A percentile compares a stretch with the other conserved stretches of the same genome.
These are phyloP conservation scores for Gonocerus acuteangulatus DNA, from an alignment of 2,888 invertebrate species.

Conservation along the genomic window DNA sequence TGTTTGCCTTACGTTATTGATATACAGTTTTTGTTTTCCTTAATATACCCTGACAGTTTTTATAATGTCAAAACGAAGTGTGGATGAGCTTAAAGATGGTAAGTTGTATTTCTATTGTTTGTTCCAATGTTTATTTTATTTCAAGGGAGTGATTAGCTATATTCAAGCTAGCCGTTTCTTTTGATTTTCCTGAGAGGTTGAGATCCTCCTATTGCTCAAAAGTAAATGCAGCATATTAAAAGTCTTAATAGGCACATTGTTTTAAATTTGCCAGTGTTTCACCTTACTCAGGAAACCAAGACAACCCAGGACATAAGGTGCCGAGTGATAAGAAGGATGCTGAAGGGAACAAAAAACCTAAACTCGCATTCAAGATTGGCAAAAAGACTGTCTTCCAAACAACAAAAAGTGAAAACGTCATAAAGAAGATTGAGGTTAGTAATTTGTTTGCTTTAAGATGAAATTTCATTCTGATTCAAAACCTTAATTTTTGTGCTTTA, in stretches of 20 bases:
- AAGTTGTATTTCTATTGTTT: neutral
- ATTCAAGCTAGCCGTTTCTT: neutral
- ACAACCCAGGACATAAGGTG: slow-evolving; percentile 12
- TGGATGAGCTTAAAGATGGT: slow-evolving; percentile 19
- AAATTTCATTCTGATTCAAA: neutral
- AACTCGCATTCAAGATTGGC: slow-evolving; percentile 34
- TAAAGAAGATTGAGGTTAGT: slow-evolving; percentile 33
- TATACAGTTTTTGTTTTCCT: neutral
- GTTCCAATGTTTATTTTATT: neutral
- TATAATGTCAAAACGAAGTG: slow-evolving; percentile 17
- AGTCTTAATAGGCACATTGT: slow-evolving; percentile 36
- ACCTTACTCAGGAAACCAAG: slow-evolving; percentile 59
- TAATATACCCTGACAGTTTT: neutral
- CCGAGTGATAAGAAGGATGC: slow-evolving; percentile 20
- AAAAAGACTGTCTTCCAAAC: slow-evolving; percentile 31
- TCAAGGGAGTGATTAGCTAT: neutral
- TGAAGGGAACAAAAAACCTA: slow-evolving; percentile 34
- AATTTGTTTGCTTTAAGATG: neutral
- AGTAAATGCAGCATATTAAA: slow-evolving; percentile 21
- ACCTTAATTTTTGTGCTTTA: no score
- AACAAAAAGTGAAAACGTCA: slow-evolving; percentile 36
- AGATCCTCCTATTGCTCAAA: slow-evolving; percentile 10
- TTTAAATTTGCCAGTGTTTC: slow-evolving; percentile 65
- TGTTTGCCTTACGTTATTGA: neutral
- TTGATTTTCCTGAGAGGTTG: neutral